phyloP scores from a whole-genome alignment of 2,888 invertebrate genomes.

The Acronicta alni region DNA sequence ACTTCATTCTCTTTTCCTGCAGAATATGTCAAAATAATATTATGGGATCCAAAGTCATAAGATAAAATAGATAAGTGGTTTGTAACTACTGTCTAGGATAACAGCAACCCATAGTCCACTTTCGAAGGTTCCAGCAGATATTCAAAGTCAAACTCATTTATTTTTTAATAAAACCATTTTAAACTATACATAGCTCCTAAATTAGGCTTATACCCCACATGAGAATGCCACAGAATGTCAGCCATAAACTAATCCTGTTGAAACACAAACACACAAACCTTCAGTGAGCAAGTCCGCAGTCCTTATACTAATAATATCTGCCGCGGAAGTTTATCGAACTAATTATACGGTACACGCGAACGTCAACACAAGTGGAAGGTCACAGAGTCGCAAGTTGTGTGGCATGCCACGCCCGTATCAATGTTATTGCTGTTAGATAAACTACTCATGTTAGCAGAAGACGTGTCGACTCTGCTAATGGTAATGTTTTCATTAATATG shows the following conservation, averaged over 20 bases:
- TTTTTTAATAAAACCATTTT: no score
- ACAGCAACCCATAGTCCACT: no score
- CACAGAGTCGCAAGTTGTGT: neutral
- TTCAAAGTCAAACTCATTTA: no score
- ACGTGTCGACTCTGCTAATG: constrained; percentile 21
- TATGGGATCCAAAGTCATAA: no score
- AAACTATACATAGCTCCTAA: no score
- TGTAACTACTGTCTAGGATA: no score
- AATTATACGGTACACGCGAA: constrained; percentile 5
- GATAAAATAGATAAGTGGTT: no score
- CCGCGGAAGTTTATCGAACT: constrained; percentile 15
- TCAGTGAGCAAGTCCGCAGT: neutral
- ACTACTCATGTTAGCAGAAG: constrained; percentile 3
- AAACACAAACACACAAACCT: constrained; percentile 3
- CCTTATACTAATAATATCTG: constrained; percentile 24
- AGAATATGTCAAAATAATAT: no score
- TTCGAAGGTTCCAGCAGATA: no score
- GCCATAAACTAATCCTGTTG: neutral
- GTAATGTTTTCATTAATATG: constrained; percentile 1
- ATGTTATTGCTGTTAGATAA: neutral
- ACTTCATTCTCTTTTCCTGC: no score
- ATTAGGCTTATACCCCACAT: no score
- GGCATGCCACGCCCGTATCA: neutral
- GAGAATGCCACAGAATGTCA: neutral
- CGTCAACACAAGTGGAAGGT: neutral